Evolutionary conservation across 2,797 vertebrate genomes (phyloP).

Genomic region (Clangula hyemalis): DNA sequence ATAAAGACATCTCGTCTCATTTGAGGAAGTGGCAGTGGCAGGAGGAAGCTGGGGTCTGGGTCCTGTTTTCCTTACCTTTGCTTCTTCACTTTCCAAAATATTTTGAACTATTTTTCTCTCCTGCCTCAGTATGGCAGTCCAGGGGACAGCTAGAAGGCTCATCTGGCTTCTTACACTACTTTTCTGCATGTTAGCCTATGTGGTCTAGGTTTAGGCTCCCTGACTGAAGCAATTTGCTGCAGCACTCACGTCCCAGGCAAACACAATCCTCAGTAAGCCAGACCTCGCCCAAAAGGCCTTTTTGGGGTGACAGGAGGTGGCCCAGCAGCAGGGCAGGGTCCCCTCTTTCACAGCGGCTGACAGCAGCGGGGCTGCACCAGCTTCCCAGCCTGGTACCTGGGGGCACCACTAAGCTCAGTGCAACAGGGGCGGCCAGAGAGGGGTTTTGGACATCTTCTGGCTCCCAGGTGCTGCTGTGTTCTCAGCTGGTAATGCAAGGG

Average conservation of each 20-base stretch:
- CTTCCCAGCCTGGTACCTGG: too few relatives aligned
- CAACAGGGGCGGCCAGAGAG: accelerated
- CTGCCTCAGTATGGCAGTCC: not conserved
- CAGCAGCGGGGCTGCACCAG: not conserved
- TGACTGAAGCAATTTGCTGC: not conserved
- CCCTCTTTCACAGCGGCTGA: accelerated
- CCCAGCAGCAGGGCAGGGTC: not conserved
- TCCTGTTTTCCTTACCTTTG: not conserved
- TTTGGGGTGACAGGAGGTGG: not conserved
- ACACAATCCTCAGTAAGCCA: accelerated
- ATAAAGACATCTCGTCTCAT: not conserved
- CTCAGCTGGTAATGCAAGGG: not conserved
- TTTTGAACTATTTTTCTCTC: not conserved
- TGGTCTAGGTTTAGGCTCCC: accelerated
- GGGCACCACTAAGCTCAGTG: not conserved
- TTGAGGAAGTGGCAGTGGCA: accelerated
- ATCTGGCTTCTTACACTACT: not conserved
- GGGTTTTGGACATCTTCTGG: not conserved
- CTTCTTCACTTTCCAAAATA: not conserved
- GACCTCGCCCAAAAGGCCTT: not conserved
- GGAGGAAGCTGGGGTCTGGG: not conserved
- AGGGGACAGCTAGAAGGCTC: not conserved
- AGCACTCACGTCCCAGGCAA: not conserved
- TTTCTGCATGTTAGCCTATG: accelerated
- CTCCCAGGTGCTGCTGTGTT: not conserved